phyloP scores from a whole-genome alignment of 2,888 invertebrate species.

The Apocheima hispidaria region DNA sequence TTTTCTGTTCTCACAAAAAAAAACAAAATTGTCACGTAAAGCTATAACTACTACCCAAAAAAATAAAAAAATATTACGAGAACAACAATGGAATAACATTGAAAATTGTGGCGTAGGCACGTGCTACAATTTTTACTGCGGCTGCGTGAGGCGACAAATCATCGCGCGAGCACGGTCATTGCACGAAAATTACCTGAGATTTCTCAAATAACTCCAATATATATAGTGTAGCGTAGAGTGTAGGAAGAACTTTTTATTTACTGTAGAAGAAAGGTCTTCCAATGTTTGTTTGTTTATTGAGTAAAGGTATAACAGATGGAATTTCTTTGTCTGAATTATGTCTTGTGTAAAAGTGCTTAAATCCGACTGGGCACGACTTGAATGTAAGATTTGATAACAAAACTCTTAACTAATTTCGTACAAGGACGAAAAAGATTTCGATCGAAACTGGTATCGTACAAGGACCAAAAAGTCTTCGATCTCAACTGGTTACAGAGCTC shows the following conservation, averaged over 20 bases:
- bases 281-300: too few species aligned
- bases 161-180: conserved; percentile 63
- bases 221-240: background rate
- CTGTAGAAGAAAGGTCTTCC: too few species aligned
- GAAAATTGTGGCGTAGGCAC: conserved; percentile 46
- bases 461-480: too few species aligned
- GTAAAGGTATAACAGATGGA: too few species aligned
- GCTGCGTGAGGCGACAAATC: conserved; percentile 60
- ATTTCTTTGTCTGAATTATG: too few species aligned
- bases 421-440: too few species aligned
- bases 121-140: conserved; percentile 54
- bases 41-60: background rate
- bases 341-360: too few species aligned
- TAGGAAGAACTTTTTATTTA: background rate
- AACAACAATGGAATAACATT: conserved; percentile 23
- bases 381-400: too few species aligned
- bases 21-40: background rate
- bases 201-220: background rate
- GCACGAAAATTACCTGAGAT: conserved; percentile 65
- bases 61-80: background rate
- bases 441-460: too few species aligned
- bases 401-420: too few species aligned
- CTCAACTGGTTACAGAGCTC: too few species aligned
- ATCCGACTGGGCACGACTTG: too few species aligned
- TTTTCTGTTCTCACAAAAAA: background rate